Conservation (phyloP, 2,797 vertebrate species). For the Manis crassicaudata region DNA sequence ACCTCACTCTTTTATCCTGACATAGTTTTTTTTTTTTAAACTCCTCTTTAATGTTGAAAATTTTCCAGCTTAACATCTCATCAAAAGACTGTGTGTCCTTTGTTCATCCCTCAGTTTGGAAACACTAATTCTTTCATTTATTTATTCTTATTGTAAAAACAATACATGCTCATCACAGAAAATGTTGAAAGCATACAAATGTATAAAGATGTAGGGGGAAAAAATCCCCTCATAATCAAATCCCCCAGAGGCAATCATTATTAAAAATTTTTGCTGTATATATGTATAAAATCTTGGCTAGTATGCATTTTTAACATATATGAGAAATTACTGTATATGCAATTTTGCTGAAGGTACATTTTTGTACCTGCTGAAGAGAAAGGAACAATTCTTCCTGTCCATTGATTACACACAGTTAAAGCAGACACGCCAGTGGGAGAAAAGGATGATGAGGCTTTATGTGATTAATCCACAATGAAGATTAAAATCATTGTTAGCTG, state of each 20-base stretch:
- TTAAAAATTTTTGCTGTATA: background rate
- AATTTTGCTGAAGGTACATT: constrained; percentile 12
- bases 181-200: constrained; percentile 35
- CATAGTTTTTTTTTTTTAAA: background rate
- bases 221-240: background rate
- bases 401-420: background rate
- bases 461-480: constrained; percentile 67
- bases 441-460: constrained; percentile 23
- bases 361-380: background rate
- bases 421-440: background rate
- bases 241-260: background rate
- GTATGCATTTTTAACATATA: background rate
- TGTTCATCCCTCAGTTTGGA: constrained; percentile 54
- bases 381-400: background rate
- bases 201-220: background rate
- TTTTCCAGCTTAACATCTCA: constrained; percentile 47
- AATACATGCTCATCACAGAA: constrained; percentile 22
- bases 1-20: constrained; percentile 33
- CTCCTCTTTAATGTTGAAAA: constrained; percentile 33
- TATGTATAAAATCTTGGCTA: background rate
- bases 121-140: constrained; percentile 58
- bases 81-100: constrained; percentile 50
- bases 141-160: constrained; percentile 44
- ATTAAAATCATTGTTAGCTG: constrained; percentile 70
- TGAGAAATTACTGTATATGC: background rate